Percentiles rank a stretch among this genome's conserved stretches.
These are phyloP conservation scores for Brachionichthys hirsutus DNA, from an alignment of 2,113 vertebrate genomes.

Conservation along the genomic window DNA sequence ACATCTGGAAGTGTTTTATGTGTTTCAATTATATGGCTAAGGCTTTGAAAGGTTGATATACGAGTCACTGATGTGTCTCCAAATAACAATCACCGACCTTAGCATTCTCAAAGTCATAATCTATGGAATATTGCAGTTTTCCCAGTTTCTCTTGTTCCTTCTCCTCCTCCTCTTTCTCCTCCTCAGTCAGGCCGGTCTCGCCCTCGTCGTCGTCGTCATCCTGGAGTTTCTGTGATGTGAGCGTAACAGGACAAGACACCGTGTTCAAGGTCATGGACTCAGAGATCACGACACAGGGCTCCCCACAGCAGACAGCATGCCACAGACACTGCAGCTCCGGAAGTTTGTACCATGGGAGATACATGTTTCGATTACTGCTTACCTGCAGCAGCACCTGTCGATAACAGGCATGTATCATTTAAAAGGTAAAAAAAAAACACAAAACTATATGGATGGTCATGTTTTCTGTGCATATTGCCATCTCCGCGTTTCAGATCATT, in stretches of 20 bases:
- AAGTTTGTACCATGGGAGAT: slow-evolving; percentile 45
- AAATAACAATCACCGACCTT: slow-evolving; percentile 79
- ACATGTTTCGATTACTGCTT: slow-evolving; percentile 51
- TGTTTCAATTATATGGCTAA: background rate
- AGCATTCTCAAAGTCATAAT: slow-evolving; percentile 95
- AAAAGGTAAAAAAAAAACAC: slow-evolving; percentile 38
- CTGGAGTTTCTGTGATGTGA: slow-evolving; percentile 80
- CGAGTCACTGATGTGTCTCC: background rate
- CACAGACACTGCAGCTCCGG: slow-evolving; percentile 70
- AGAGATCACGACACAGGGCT: slow-evolving; percentile 6
- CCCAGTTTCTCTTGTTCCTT: slow-evolving; percentile 95
- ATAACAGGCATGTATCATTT: slow-evolving; percentile 39
- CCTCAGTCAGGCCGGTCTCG: slow-evolving; percentile 90
- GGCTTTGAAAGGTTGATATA: background rate
- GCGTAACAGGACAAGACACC: slow-evolving; percentile 16
- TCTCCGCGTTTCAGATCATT: slow-evolving; percentile 24
- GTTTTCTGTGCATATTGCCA: background rate
- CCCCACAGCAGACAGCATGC: slow-evolving; percentile 74
- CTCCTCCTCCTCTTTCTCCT: slow-evolving; percentile 94
- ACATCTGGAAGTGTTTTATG: too few species aligned
- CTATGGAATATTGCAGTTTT: slow-evolving; percentile 95
- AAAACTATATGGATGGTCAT: slow-evolving; percentile 4
- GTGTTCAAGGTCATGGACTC: slow-evolving; percentile 4
- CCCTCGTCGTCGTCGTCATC: slow-evolving; percentile 91
- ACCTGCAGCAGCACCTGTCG: slow-evolving; percentile 52